Evolutionary conservation across 2,888 invertebrate species (phyloP).

Genomic region (Poecilus cupreus): DNA sequence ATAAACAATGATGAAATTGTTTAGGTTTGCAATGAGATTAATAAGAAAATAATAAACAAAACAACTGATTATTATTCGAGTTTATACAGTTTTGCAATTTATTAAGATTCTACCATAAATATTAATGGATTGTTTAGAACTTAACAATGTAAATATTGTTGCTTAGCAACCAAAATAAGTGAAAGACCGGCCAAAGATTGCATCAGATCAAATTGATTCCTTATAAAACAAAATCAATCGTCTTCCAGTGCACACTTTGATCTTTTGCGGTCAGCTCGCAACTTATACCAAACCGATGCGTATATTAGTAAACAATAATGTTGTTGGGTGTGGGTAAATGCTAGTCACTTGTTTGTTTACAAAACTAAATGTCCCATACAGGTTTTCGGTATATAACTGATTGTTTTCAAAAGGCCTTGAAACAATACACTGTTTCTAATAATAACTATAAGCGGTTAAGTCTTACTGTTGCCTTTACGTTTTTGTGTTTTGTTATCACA

Average conservation of each 20-base stretch:
- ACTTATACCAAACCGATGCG: neutral
- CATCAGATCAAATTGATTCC: constrained; percentile 23
- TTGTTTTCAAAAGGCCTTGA: constrained; percentile 55
- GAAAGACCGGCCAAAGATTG: constrained; percentile 29
- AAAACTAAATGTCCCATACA: constrained; percentile 48
- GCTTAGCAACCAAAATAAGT: constrained; percentile 13
- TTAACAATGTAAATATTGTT: constrained; percentile 20
- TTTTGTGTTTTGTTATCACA: constrained; percentile 40
- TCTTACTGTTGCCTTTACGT: constrained; percentile 35
- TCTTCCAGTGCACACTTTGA: constrained; percentile 19
- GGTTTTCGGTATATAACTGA: constrained; percentile 51
- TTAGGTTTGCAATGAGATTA: no score
- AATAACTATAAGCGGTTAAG: constrained; percentile 53
- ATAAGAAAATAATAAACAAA: no score
- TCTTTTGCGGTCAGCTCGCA: neutral
- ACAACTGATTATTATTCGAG: no score
- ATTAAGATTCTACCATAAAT: neutral
- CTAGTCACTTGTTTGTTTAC: constrained; percentile 51
- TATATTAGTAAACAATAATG: neutral
- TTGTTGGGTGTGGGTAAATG: neutral
- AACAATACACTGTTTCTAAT: constrained; percentile 53
- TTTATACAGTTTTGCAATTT: neutral
- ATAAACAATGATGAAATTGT: no score
- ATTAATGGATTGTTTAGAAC: neutral
- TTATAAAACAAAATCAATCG: constrained; percentile 15